Evolutionary conservation across 1,140 invertebrate species (phyloP), one percentile per base, ranked within the genome.

Genomic region (Chlorops oryzae): DNA sequence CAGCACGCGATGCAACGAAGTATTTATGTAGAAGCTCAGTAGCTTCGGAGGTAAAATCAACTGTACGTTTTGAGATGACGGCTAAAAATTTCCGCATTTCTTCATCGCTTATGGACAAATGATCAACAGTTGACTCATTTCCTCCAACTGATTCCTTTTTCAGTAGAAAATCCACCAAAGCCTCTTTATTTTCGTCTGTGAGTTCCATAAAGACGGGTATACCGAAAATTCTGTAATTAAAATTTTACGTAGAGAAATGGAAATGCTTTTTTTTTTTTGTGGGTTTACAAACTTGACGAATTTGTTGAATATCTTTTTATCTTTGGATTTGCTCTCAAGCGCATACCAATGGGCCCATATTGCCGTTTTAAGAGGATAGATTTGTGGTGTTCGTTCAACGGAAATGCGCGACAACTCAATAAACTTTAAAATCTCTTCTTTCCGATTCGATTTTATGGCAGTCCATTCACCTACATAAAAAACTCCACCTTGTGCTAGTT

Each of bases 301-400:
- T 17, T 53, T 57, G 38, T 54, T 54, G 47, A 50, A 51, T 21
- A 10, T 52, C 23, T 54, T 21, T 17, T 46, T 25, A 38, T 55
- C 56, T n/a, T 47, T 23, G 0, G 50, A 23, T 20, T 65, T 53
- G 21, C 63, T 60, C 22, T 63, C 54, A 17, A 57, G 57, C 0
- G 62, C 60, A 48, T 57, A 61, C 65, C 65, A 70, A 38, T 67
- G 58, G 3, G 55, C 51, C 67, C 67, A 70, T 5, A 70, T 53
- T 5, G 67, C 58, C 3, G 64, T 44, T 15, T 64, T 56, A 0
- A 70, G 32, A 2, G 41, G 47, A 43, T 63, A 62, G 2, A 51
- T 49, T 5, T 9, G 32, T 3, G 57, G 43, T 5, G 52, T 5
- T 6, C 51, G 52, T 0, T 59, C 52, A 17, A 64, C 24, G 0